These are phyloP conservation scores for Cerceris rybyensis DNA, from an alignment of 2,888 invertebrate species.

Conservation along the genomic window DNA sequence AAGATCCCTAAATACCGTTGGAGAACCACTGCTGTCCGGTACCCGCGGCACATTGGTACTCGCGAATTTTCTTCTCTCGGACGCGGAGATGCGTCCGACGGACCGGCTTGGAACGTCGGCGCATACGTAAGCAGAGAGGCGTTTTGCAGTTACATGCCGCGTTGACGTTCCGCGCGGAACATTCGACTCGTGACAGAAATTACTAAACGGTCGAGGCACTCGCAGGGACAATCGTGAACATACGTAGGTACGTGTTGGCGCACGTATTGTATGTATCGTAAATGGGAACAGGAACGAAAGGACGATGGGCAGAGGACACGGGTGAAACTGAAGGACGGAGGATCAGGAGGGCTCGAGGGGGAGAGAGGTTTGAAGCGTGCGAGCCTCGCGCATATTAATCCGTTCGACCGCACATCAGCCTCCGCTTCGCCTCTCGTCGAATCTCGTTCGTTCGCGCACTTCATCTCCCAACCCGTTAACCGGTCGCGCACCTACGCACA, in stretches of 20 bases:
- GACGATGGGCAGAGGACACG: constrained; percentile 43
- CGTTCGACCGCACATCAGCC: constrained; percentile 80
- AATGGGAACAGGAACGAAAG: constrained; percentile 56
- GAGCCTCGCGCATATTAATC: constrained; percentile 80
- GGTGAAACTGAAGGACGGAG: constrained; percentile 60
- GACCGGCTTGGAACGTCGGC: constrained; percentile 47
- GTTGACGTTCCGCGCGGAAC: constrained; percentile 70
- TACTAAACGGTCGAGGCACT: constrained; percentile 75
- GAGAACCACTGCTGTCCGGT: constrained; percentile 12
- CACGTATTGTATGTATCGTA: constrained; percentile 56
- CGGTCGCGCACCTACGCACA: constrained; percentile 70
- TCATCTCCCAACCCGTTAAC: constrained; percentile 64
- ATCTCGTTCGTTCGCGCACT: constrained; percentile 65
- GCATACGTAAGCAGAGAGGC: constrained; percentile 61
- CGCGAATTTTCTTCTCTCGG: constrained; percentile 56
- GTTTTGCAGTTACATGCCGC: constrained; percentile 67
- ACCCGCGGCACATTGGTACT: constrained; percentile 19
- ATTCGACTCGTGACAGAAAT: constrained; percentile 81
- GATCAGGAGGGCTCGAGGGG: constrained; percentile 51
- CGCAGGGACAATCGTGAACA: constrained; percentile 58
- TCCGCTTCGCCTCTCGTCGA: constrained; percentile 73
- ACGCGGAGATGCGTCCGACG: constrained; percentile 57
- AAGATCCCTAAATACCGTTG: not conserved
- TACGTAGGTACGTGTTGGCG: constrained; percentile 59
- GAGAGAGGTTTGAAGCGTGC: constrained; percentile 62